Base-by-base conservation (phyloP, 2,113 vertebrate genomes). In the Recurvirostra avosetta region DNA sequence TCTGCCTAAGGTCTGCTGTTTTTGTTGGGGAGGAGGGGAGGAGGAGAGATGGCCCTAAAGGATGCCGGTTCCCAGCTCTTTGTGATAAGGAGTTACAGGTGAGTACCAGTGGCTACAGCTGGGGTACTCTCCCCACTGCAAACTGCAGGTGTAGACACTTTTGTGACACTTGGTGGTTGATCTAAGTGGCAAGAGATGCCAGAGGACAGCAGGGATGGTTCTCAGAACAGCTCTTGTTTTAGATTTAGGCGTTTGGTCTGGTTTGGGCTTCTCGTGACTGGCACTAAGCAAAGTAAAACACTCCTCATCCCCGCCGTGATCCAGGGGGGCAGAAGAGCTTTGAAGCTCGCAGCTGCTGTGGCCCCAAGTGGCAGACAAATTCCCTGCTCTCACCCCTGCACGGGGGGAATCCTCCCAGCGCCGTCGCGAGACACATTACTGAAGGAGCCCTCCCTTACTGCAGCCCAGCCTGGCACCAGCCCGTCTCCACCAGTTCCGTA, bases 1-100 rank as follows among this genome's bases (percentile, higher is more conserved):
- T 97, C 96, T 97, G 96, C 72, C 77, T 89, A 83, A 18, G 40
- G 55, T 20, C 65, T 79, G 72, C 66, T 92, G 70, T 92, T 90
- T 73, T 92, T 85, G 41, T 13, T 71, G 75, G 71, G 74, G 47
- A 68, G 10, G 20, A 70, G 36, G 80, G 67, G 66, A 65, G 8
- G 17, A 70, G 36, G 79, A 75, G 66, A 67, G 58, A 9, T 2
- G 30, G 58, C 26, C 40, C 34, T 25, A 1, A 21, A 43, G 58
- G 49, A 40, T 19, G n/a, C 41, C 15, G 25, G 30, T 41, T 53
- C 59, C 43, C 81, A 50, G 65, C 22, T 50, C 47, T 15, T 32
- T 55, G 38, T 5, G 16, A 5, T 14, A 8, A 20, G 47, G 62
- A 61, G 58, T 23, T 40, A 11, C 8, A 52, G 52, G 43, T 72